Evolutionary conservation across 1,140 invertebrate genomes (phyloP).

Genomic region (Calephelis virginiensis): DNA sequence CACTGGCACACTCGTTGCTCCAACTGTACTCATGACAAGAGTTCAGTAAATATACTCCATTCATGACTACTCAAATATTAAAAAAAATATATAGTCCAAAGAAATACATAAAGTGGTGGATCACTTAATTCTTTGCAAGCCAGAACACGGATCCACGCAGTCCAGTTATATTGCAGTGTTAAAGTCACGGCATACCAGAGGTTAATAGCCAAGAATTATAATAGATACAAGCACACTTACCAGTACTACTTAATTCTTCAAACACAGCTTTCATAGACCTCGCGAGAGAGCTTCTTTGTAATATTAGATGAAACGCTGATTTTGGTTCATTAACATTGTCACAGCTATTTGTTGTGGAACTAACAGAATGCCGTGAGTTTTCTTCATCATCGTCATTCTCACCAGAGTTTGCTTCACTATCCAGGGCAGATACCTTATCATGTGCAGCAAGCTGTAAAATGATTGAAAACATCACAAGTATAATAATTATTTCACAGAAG

Average conservation of each 20-base stretch:
- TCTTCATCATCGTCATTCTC: constrained; percentile 73
- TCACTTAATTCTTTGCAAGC: too few species aligned
- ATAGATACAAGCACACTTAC: constrained; percentile 47
- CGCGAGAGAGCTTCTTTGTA: constrained; percentile 90
- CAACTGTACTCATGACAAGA: too few species aligned
- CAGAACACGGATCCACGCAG: too few species aligned
- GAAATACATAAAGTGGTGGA: too few species aligned
- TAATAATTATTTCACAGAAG: not conserved
- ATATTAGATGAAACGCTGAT: constrained; percentile 83
- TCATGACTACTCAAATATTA: too few species aligned
- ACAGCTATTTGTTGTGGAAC: constrained; percentile 48
- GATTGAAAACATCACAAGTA: not conserved
- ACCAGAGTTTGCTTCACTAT: constrained; percentile 77
- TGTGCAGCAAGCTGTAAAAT: constrained; percentile 79
- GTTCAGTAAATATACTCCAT: too few species aligned
- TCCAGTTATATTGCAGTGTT: too few species aligned
- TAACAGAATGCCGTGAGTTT: constrained; percentile 51
- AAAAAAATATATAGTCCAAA: too few species aligned
- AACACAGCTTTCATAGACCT: constrained; percentile 91
- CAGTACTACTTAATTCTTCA: constrained; percentile 88
- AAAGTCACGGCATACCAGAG: too few species aligned
- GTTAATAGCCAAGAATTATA: too few species aligned
- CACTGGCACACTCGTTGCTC: too few species aligned
- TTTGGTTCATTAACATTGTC: constrained; percentile 58
- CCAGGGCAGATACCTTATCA: constrained; percentile 79